Base-by-base conservation (phyloP, 1,140 invertebrate genomes). In the Galleria mellonella region DNA sequence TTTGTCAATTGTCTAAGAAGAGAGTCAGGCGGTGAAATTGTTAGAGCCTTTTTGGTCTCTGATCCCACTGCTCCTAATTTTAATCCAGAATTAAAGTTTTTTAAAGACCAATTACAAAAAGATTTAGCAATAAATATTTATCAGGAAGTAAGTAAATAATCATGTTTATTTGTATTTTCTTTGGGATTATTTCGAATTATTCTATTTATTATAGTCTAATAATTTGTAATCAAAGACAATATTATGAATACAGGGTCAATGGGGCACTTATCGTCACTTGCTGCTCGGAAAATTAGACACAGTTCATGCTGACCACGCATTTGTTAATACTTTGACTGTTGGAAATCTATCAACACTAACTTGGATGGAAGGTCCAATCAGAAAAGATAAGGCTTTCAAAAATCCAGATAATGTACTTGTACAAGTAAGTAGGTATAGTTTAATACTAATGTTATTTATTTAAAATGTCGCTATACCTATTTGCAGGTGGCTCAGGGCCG, bases 291-390 rank as follows among this genome's bases (percentile, higher is more conserved):
- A 83, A 11, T 31, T 81, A 4, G 52, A 79, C 29, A 82, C 81
- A 4, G 73, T 87, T 7, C 72, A 62, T 27, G 85, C 85, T 0
- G 67, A 88, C 40, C 93, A 98, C 83, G 92, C 91, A 0, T 96
- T 90, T 71, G 91, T 93, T 0, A 96, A 97, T 78, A 91, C 93
- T 0, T 54, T 89, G 1, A 92, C 92, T 5, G 89, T 92, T 55
- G 96, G 96, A 38, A 97, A 98, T 75, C 82, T 99, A 11, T 93
- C 92, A 0, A 93, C 93, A 27, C 70, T 99, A 0, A 89, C 82
- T 9, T 99, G 97, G 97, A 83, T 97, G 0, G 86, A 94, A 76
- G 92, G 90, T 42, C 87, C 88, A 43, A 41, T 89, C 41, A 46
- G 54, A 50, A 43, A 69, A 31, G 45, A 66, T 57, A 57, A 77